Evolutionary conservation across 1,140 invertebrate genomes (phyloP).

Genomic region (Drosophila pseudoananassae): DNA sequence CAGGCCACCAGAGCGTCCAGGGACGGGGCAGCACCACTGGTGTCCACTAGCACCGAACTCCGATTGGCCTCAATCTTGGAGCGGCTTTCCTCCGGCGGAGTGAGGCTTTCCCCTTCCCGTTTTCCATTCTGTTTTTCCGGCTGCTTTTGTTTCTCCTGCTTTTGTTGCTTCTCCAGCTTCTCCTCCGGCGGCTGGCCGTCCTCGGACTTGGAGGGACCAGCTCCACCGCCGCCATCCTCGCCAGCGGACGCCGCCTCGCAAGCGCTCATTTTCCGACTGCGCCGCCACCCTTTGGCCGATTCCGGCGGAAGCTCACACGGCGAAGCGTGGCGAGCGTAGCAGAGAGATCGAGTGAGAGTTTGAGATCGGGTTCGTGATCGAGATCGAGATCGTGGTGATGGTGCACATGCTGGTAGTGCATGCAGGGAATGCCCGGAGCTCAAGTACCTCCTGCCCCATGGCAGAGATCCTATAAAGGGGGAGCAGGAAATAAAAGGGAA

Average conservation of each 20-base stretch:
- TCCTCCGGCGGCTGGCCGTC: conserved; percentile 28
- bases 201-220: conserved; percentile 10
- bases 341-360: conserved; percentile 10
- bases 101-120: conserved; percentile 12
- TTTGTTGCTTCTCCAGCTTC: conserved; percentile 15
- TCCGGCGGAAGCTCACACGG: conserved; percentile 1
- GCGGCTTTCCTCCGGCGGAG: not conserved
- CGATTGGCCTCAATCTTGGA: conserved; percentile 14
- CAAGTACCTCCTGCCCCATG: conserved; percentile 46
- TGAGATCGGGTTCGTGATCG: conserved; percentile 9
- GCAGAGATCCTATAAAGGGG: conserved; percentile 31
- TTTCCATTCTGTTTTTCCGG: conserved; percentile 10
- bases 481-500: not conserved
- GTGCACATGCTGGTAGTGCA: conserved; percentile 63
- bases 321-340: conserved; percentile 6
- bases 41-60: conserved; percentile 27
- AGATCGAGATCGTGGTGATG: conserved; percentile 10
- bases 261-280: conserved; percentile 65
- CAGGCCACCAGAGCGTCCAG: conserved; percentile 66
- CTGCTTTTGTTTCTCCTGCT: conserved; percentile 12
- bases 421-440: conserved; percentile 38
- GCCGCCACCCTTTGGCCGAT: conserved; percentile 23
- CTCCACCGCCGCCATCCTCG: conserved; percentile 23
- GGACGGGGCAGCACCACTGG: conserved; percentile 38
- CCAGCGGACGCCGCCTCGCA: conserved; percentile 50